Base-by-base conservation (phyloP, 2,113 vertebrate genomes). In the Gallinago media region DNA sequence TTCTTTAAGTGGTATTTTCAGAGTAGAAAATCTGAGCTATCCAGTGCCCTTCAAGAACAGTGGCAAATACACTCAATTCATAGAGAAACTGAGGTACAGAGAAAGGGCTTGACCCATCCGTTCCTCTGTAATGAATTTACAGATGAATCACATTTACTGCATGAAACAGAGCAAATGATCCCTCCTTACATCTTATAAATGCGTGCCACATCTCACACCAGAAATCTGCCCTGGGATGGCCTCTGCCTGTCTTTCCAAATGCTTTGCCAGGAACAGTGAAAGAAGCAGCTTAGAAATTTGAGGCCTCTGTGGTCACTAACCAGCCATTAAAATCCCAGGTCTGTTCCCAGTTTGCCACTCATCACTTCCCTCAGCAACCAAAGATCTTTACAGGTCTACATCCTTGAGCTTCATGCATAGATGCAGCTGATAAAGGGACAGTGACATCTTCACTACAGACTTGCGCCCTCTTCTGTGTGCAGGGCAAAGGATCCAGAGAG, bases 331-430 rank as follows among this genome's bases (percentile, higher is more conserved):
- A 79, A 65, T 23, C 68, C 67, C 52, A 13, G 38, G 9, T 55
- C 40, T 71, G 58, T 34, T 54, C 32, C 56, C 38, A 20, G 12
- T 49, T 36, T 76, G 56, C 62, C 32, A 20, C 23, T 75, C 26
- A 11, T 38, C 1, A 0, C 62, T 59, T 85, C 31, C 40, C 16
- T 59, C 36, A 31, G n/a, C 0, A 5, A 71, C 31, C 17, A 19
- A 23, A 61, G 34, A n/a, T 31, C 44, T 36, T 52, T 66, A 40
- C 55, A 49, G 26, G 5, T 70, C 16, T n/a, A 4, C 31, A 34
- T 72, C 46, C 62, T 65, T 58, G 67, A n/a, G 38, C 78, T 47
- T 55, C 44, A 38, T 9, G 21, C 55, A 29, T 17, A 31, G 36
- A 38, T 34, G 61, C n/a, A 42, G 38, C 62, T 71, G 44, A 32